Base-by-base conservation (phyloP, 2,888 invertebrate species). In the Enchytraeus crypticus region DNA sequence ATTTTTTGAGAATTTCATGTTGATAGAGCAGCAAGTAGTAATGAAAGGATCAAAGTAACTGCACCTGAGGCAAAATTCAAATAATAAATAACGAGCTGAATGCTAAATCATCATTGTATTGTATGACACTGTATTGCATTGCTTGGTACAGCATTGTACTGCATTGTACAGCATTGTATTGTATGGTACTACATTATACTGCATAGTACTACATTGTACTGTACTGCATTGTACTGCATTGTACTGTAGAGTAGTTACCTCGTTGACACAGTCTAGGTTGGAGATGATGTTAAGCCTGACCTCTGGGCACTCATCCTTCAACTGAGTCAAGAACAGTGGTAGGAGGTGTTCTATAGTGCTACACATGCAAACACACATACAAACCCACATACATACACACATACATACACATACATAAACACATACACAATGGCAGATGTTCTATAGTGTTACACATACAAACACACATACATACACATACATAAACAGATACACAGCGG, bases 261-360 rank as follows among this genome's bases (percentile, higher is more conserved):
- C 53, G 18, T 33, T 51, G n/a, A 51, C 53, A 33, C 29, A 32
- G 53, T 51, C 23, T 8, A 51, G 53, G 8, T 51, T 51, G 11
- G 53, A 27, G 53, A 51, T 51, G 32, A 51, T 30, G 32, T 51
- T 51, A n/a, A 51, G 8, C 21, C 53, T 30, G 26, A 51, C 53
- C 3, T 51, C 53, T 3, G 53, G 32, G 21, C 33, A 32, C 26
- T 51, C 53, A 33, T 51, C 53, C 21, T 51, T 51, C 2, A 51
- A 33, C 18, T 32, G 32, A 2, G 33, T 51, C 14, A 51, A n/a
- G 33, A 51, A 51, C 30, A 51, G 53, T 21, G 53, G 53, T 14
- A 51, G 53, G 33, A 51, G 30, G 32, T 51, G 53, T 27, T 51
- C 53, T 33, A 51, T 51, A 11, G 53, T 51, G 32, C 53, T 51